Base-by-base conservation (phyloP, 1,140 invertebrate species). In the Papilio machaon region DNA sequence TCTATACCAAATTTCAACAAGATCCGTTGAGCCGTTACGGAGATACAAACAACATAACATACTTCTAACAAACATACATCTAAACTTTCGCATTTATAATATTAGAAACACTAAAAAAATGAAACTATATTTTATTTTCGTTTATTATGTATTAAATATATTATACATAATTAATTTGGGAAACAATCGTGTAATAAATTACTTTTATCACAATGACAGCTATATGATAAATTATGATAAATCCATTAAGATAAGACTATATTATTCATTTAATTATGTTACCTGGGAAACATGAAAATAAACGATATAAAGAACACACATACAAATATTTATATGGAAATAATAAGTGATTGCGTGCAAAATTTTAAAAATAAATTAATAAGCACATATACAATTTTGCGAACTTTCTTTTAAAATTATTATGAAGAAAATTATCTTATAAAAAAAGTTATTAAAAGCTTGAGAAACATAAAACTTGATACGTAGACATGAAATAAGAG, bases 381-480 rank as follows among this genome's bases (percentile, higher is more conserved):
- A 30, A 30, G 23, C 23, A 30, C 23, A 2, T 30, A 30, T 30
- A 30, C 23, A 30, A 30, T 30, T 30, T 30, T 30, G 23, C 2
- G 0, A 30, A 30, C 23, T 30, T 30, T 30, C 23, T 0, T 30
- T 30, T 4, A 54, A 54, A 6, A 17, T 52, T 54, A 17, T 54
- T 17, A 17, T 17, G 6, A 17, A 13, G 15, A 17, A 13, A 17
- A 5, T 17, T 54, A 5, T 54, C 52, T 54, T 38, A 38, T 4
- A 17, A 54, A 17, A 13, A 54, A 17, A 54, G 0, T 17, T 6
- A 10, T 23, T 64, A 35, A 13, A 67, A 67, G 23, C 64, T 67
- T 15, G 64, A 67, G 10, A 35, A 13, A 67, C 64, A 67, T 67
- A 67, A 67, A 67, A 15, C 23, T 67, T 67, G 30, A 67, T 67